Conservation (phyloP, 2,113 vertebrate species). For the Plotosus lineatus region DNA sequence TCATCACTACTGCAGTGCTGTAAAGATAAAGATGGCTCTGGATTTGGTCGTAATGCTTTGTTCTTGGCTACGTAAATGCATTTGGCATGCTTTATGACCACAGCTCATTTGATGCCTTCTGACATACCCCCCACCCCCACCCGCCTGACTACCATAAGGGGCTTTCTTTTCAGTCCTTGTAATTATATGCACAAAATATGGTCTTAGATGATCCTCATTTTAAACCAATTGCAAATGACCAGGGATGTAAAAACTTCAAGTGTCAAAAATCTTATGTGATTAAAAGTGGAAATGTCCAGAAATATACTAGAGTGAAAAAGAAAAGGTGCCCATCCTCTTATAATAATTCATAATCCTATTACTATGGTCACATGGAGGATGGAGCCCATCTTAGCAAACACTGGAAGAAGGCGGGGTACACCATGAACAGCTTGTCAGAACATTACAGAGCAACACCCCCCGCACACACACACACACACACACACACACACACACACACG, state of each 20-base stretch:
- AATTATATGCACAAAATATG: constrained; percentile 7
- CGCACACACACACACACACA: too few species aligned
- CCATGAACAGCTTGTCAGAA: too few species aligned
- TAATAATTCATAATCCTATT: too few species aligned
- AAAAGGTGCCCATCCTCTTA: neutral
- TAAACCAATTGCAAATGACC: constrained; percentile 12
- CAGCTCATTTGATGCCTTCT: constrained; percentile 53
- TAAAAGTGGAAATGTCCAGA: neutral
- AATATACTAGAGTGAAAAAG: neutral
- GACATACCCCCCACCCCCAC: neutral
- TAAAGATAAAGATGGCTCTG: constrained; percentile 53
- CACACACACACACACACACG: too few species aligned
- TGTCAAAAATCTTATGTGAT: neutral
- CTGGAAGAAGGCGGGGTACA: too few species aligned
- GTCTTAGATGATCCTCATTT: neutral
- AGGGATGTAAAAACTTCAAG: neutral
- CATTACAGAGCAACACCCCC: too few species aligned
- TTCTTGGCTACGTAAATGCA: constrained; percentile 37
- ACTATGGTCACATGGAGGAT: too few species aligned
- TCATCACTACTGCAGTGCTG: constrained; percentile 37
- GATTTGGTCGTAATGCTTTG: constrained; percentile 43
- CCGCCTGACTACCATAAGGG: neutral
- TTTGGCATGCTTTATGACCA: constrained; percentile 37
- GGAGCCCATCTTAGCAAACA: too few species aligned
- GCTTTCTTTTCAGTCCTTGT: neutral